These are phyloP conservation scores for Apodemus speciosus DNA, from an alignment of 2,113 vertebrate genomes.

Conservation along the genomic window DNA sequence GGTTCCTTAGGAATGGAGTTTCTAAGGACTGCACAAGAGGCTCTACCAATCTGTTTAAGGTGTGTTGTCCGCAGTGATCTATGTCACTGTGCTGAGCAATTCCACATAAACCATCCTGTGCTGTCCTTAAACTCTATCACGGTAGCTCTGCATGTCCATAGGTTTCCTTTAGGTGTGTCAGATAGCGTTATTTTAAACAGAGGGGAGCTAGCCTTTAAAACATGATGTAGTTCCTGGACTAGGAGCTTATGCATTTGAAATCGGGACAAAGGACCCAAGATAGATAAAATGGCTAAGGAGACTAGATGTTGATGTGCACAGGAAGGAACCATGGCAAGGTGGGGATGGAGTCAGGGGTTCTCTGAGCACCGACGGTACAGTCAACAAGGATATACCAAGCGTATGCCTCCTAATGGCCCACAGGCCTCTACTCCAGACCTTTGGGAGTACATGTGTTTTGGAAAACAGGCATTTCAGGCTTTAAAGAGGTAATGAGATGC, in stretches of 20 bases:
- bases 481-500: background rate
- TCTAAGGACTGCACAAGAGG: background rate
- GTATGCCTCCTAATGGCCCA: background rate
- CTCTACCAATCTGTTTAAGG: constrained; percentile 13
- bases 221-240: background rate
- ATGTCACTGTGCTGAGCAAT: background rate
- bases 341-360: background rate
- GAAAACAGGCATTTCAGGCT: background rate
- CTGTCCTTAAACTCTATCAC: background rate
- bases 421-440: constrained; percentile 6
- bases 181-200: constrained; percentile 35
- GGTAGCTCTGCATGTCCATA: background rate
- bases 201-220: constrained; percentile 8
- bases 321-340: background rate
- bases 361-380: background rate
- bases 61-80: background rate
- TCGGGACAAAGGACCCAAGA: background rate
- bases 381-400: background rate
- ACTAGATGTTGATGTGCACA: background rate
- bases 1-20: background rate
- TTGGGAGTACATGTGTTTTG: background rate
- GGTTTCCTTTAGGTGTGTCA: constrained; percentile 49
- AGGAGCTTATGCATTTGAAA: constrained; percentile 43
- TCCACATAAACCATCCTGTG: background rate
- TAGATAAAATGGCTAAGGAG: background rate